Conservation (phyloP, 2,888 invertebrate genomes). For the Apodemia mormo region DNA sequence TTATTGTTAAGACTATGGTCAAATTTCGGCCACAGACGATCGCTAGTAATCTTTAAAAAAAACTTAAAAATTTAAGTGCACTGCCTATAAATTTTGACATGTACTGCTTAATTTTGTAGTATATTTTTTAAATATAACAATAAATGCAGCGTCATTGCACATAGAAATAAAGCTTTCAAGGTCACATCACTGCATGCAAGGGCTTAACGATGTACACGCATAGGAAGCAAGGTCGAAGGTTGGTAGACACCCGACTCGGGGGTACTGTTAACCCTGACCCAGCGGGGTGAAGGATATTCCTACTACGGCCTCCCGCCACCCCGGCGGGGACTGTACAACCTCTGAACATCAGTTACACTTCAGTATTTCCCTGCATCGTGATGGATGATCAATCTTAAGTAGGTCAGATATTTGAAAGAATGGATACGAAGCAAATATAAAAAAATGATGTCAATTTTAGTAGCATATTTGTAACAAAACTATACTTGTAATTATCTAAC, state of each 20-base stretch:
- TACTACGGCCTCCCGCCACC: constrained; percentile 67
- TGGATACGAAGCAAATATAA: no score
- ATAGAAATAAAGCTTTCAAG: constrained; percentile 18
- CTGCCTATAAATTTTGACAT: no score
- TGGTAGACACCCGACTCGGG: constrained; percentile 71
- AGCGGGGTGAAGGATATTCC: constrained; percentile 77
- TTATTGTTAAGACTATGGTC: no score
- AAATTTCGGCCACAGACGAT: no score
- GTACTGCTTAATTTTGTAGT: no score
- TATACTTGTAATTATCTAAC: no score
- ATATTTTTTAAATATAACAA: no score
- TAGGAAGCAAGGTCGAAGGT: constrained; percentile 73
- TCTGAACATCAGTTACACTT: constrained; percentile 66
- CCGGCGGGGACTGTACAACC: constrained; percentile 53
- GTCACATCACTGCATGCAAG: constrained; percentile 28
- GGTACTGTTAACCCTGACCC: constrained; percentile 80
- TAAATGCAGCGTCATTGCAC: no score
- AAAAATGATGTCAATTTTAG: no score
- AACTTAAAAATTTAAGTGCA: no score
- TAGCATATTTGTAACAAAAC: no score
- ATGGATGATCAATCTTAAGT: constrained; percentile 46
- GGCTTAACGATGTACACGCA: constrained; percentile 38
- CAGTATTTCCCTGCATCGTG: constrained; percentile 65
- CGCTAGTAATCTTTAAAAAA: no score
- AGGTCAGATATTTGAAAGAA: constrained; percentile 21